These are phyloP conservation scores for Rhegmatorhina hoffmannsi DNA, from an alignment of 2,113 vertebrate genomes.

Conservation along the genomic window DNA sequence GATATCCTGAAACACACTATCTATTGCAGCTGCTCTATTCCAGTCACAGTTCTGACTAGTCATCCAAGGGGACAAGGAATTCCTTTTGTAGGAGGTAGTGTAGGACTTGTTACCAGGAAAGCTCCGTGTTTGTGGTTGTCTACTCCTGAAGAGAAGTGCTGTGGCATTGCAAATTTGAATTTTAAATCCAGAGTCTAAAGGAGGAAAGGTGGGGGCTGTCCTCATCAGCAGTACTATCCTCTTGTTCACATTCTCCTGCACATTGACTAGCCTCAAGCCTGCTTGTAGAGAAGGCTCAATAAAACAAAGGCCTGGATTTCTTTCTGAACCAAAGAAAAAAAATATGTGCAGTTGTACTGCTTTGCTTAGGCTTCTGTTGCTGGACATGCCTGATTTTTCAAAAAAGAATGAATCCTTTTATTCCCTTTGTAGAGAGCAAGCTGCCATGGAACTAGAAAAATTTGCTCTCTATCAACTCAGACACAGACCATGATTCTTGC, in stretches of 20 bases:
- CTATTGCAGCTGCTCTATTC: constrained; percentile 57
- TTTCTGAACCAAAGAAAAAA: neutral
- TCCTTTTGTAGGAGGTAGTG: constrained; percentile 49
- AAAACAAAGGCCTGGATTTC: neutral
- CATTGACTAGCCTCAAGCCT: neutral
- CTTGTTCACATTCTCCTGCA: constrained; percentile 9
- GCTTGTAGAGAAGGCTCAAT: neutral
- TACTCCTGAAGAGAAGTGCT: constrained; percentile 3
- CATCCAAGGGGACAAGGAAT: constrained; percentile 55
- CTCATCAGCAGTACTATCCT: neutral
- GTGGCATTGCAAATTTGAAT: constrained; percentile 20
- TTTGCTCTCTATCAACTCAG: neutral
- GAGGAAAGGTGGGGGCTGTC: constrained; percentile 15
- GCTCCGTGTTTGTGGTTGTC: neutral
- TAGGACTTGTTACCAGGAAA: constrained; percentile 53
- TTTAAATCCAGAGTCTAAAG: constrained; percentile 25
- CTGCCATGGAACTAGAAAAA: neutral
- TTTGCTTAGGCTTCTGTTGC: neutral
- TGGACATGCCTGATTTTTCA: neutral
- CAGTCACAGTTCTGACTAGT: constrained; percentile 57
- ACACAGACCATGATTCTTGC: neutral
- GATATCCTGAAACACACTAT: constrained; percentile 40
- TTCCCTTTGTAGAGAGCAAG: neutral
- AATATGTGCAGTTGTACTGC: neutral
- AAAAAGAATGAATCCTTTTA: neutral